phyloP scores from a whole-genome alignment of 2,888 invertebrate species.

The Rosalia funebris region DNA sequence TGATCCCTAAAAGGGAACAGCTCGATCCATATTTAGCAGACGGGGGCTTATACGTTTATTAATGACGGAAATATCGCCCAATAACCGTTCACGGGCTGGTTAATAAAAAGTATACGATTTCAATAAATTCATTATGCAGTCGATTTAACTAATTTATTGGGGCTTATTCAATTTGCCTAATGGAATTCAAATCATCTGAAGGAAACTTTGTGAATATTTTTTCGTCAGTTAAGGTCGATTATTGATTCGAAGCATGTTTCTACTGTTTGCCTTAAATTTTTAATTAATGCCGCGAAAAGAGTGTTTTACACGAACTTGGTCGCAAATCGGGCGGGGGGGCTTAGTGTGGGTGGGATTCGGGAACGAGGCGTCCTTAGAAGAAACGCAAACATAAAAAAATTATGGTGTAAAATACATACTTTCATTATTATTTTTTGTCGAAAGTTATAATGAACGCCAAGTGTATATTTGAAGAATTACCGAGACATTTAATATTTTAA shows the following conservation, averaged over 20 bases:
- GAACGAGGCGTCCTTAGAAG: background rate
- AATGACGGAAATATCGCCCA: background rate
- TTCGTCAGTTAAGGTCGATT: background rate
- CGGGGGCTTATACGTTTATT: background rate
- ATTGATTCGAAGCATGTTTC: background rate
- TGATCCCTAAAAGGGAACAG: background rate
- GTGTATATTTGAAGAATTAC: too few relatives aligned
- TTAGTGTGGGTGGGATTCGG: background rate
- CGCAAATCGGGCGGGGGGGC: background rate
- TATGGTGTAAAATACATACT: too few relatives aligned
- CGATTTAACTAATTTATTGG: slow-evolving; percentile 11
- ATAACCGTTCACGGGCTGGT: background rate
- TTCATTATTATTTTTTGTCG: too few relatives aligned
- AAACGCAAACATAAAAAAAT: too few relatives aligned
- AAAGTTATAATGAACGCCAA: too few relatives aligned
- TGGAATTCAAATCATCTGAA: slow-evolving; percentile 7
- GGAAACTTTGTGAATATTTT: slow-evolving; percentile 1
- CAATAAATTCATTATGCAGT: slow-evolving; percentile 10
- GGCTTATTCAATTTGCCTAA: slow-evolving; percentile 8
- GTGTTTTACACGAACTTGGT: background rate
- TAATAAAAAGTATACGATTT: slow-evolving; percentile 8
- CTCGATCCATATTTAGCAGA: background rate
- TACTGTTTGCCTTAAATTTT: background rate
- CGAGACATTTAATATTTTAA: too few relatives aligned
- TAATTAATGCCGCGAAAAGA: background rate